Conservation (phyloP, 2,113 vertebrate species). For the Lota lota region DNA sequence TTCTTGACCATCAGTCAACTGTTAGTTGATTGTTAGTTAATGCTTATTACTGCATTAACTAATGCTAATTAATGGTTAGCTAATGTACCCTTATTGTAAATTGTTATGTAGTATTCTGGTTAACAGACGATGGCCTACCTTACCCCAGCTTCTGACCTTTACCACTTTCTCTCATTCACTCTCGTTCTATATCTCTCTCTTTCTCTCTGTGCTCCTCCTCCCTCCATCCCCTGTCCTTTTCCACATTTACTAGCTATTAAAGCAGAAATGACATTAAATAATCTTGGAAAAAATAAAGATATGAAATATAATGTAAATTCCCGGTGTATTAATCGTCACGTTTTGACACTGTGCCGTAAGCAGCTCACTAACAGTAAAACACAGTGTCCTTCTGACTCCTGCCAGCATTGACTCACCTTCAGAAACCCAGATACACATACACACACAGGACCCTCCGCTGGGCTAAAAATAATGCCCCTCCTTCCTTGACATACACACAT, state of each 20-base stretch:
- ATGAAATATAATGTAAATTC: conserved; percentile 58
- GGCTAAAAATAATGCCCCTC: conserved; percentile 64
- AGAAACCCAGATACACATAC: conserved; percentile 53
- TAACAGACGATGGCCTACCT: too few species aligned
- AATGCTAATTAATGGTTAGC: too few species aligned
- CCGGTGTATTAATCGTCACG: conserved; percentile 60
- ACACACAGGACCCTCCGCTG: conserved; percentile 22
- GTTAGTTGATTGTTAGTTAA: too few species aligned
- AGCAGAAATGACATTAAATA: conserved; percentile 47
- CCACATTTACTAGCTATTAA: conserved; percentile 29
- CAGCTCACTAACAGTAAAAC: conserved; percentile 61
- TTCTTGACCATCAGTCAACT: too few species aligned
- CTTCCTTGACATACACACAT: conserved; percentile 29
- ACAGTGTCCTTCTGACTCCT: conserved; percentile 66
- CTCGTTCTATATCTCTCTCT: background rate
- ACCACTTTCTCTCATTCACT: conserved; percentile 25
- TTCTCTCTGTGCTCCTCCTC: background rate
- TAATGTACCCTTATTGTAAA: too few species aligned
- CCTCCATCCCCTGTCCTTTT: background rate
- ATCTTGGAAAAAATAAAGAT: conserved; percentile 49
- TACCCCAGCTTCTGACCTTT: conserved; percentile 57
- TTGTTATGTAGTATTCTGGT: too few species aligned
- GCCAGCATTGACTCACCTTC: conserved; percentile 68
- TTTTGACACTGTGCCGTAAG: conserved; percentile 58
- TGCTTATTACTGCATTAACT: too few species aligned